Base-by-base conservation (phyloP, 2,888 invertebrate genomes). In the Coremacera marginata region DNA sequence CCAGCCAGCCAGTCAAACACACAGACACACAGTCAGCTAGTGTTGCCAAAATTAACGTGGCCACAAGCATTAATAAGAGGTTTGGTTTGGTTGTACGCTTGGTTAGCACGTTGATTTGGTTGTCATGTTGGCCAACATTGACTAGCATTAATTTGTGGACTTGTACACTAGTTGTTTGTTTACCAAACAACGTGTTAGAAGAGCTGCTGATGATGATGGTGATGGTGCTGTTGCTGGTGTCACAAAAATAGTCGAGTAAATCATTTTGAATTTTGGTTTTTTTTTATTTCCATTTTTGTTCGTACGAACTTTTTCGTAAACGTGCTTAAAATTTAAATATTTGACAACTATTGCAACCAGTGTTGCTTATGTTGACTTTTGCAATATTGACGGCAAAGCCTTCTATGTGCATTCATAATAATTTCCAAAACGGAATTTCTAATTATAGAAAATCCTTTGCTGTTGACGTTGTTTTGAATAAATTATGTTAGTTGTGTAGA, bases 321-420 rank as follows among this genome's bases (percentile, higher is more conserved):
- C 77, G 77, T 77, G 77, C 72, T 68, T 77, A 49, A 72, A 68
- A 57, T 77, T 51, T 77, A 51, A 77, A 77, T 72, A 27, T 49
- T 11, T 31, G 55, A 34, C 34, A 44, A 44, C 11, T 14, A 44
- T 11, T 3, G 14, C 44, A 11, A 4, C 44, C 44, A 44, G 14
- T 44, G 14, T 44, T 44, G 44, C 44, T 44, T 44, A 7, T 44
- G 44, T 44, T 44, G 44, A 44, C 14, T 44, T 11, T 44, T 44
- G 44, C 44, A 11, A 14, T 44, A 44, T 44, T 44, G 14, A 44
- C 14, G 14, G 44, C 14, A 11, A 44, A 11, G 44, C 44, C 44
- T 14, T 7, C 44, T 14, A 44, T 44, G 44, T 44, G 7, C 44
- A 44, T 44, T 14, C 44, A 37, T 14, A 44, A 44, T 44, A 44